phyloP scores from a whole-genome alignment of 2,888 invertebrate species.

The Strigamia maritima region DNA sequence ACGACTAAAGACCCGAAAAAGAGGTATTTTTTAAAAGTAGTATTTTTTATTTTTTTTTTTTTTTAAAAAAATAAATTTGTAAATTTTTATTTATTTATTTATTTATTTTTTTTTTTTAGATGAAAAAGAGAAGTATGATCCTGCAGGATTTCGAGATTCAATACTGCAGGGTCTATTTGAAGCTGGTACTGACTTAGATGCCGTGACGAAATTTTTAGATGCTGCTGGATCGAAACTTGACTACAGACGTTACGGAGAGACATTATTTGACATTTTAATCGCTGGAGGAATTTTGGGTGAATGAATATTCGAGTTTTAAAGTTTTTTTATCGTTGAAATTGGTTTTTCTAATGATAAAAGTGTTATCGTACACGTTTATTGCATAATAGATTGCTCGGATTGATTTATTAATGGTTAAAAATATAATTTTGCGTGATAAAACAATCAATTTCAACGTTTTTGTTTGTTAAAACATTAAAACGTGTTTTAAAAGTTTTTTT shows the following conservation, averaged over 20 bases:
- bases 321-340: too few species aligned
- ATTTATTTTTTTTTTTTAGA: slow-evolving; percentile 63
- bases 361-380: too few species aligned
- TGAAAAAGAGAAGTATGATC: slow-evolving; percentile 99
- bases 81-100: too few species aligned
- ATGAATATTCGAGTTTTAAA: slow-evolving; percentile 20
- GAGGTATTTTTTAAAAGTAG: slow-evolving; percentile 66
- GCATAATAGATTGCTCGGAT: too few species aligned
- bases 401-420: too few species aligned
- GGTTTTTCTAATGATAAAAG: too few species aligned
- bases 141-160: slow-evolving; percentile 95
- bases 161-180: slow-evolving; percentile 86
- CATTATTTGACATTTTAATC: slow-evolving; percentile 95
- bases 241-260: slow-evolving; percentile 96
- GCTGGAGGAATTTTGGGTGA: slow-evolving; percentile 90
- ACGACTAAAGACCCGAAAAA: slow-evolving; percentile 99
- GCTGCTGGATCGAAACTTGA: slow-evolving; percentile 92
- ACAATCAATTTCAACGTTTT: too few species aligned
- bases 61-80: neutral
- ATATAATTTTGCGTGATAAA: too few species aligned
- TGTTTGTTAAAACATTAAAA: too few species aligned
- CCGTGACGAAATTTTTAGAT: slow-evolving; percentile 92
- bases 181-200: slow-evolving; percentile 90
- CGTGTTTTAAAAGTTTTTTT: too few species aligned
- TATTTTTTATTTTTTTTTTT: too few species aligned